Base-by-base conservation (phyloP, 1,140 invertebrate genomes). In the Physella acuta region DNA sequence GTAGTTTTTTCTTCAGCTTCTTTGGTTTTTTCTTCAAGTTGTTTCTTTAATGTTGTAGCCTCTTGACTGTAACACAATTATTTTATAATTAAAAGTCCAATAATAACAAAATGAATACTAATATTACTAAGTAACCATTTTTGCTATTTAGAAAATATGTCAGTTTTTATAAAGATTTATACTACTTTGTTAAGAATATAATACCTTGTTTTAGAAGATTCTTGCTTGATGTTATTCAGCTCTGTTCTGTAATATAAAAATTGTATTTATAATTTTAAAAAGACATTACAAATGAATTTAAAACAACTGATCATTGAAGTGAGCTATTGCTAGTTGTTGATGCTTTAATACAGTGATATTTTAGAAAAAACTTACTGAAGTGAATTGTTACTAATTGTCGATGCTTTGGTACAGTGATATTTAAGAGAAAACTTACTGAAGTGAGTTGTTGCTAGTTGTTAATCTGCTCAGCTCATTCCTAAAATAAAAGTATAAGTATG, bases 1-100 rank as follows among this genome's bases (percentile, higher is more conserved):
- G 73, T 78, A 1, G 52, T 71, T 60, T 79, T 88, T 68, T 94
- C 92, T 51, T 86, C 88, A 8, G 92, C 85, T n/a, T 88, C 84
- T 28, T 87, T 87, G 76, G 91, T 89, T 79, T 92, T 92, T 34
- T 86, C 86, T 4, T 87, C 86, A 1, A 75, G 8, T 17, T 79
- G 71, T 37, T 61, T 72, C 37, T 76, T 78, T 1, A 77, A 17
- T n/a, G 36, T 74, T 28, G 56, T 52, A 20, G 76, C 62, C 63
- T 77, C 75, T 37, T 71, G 67, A 51, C 81, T 82, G 69, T 24
- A 44, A 61, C 3, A 53, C 3, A 24, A 20, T 8, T 44, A 20
- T n/a, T n/a, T n/a, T n/a, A n/a, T n/a, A n/a, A n/a, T n/a, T n/a
- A n/a, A n/a, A n/a, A n/a, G n/a, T n/a, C n/a, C n/a, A n/a, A n/a